Conservation (phyloP, 2,797 vertebrate genomes). For the Graptemys geographica region DNA sequence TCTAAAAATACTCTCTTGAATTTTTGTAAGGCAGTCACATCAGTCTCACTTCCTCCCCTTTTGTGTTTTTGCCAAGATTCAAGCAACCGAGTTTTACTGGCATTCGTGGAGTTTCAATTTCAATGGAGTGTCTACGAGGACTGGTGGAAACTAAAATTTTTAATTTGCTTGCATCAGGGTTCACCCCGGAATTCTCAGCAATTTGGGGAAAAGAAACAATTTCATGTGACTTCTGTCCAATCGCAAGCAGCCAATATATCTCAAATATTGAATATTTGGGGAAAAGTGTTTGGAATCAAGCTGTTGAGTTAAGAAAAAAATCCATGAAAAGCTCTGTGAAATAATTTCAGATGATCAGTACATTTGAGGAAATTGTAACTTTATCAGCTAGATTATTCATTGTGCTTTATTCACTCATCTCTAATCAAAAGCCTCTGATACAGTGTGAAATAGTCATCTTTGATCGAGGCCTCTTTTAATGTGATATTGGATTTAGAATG, state of each 20-base stretch:
- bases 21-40: not conserved
- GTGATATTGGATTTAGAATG: not conserved
- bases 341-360: conserved; percentile 1
- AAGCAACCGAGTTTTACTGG: not conserved
- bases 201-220: not conserved
- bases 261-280: conserved; percentile 8
- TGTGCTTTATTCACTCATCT: not conserved
- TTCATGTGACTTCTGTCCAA: not conserved
- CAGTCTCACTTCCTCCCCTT: not conserved
- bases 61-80: not conserved
- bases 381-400: conserved; percentile 17
- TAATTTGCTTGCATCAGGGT: not conserved
- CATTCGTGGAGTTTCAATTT: conserved; percentile 8
- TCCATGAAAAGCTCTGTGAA: not conserved
- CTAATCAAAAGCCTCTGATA: not conserved
- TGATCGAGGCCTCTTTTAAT: not conserved
- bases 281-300: conserved; percentile 9
- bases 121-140: not conserved
- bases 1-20: not conserved
- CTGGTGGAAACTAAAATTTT: not conserved
- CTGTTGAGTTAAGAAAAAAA: not conserved
- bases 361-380: not conserved
- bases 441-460: not conserved
- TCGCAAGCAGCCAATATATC: not conserved
- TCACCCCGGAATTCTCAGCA: not conserved